phyloP scores from a whole-genome alignment of 2,888 invertebrate species.

The Mongoloraphidia duomilia region DNA sequence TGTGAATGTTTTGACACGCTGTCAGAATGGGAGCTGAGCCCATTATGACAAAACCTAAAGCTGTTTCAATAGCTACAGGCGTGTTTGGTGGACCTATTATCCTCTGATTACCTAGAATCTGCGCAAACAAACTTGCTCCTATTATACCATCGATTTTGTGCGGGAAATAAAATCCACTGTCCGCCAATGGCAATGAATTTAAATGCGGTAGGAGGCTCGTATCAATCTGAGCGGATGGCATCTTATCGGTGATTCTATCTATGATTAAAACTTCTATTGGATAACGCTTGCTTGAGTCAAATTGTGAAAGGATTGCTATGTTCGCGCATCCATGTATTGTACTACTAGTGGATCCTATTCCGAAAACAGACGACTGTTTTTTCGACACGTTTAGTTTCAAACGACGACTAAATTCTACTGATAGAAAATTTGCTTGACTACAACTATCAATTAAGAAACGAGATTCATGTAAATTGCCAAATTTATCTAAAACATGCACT shows the following conservation, averaged over 20 bases:
- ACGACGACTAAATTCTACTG: background rate
- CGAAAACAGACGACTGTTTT: background rate
- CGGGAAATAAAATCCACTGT: background rate
- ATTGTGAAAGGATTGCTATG: background rate
- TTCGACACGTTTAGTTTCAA: background rate
- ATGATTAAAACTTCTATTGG: background rate
- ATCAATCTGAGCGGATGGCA: background rate
- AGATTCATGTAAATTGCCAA: background rate
- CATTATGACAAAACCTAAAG: background rate
- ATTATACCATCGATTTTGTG: background rate
- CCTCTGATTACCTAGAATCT: background rate
- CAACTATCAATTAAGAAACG: background rate
- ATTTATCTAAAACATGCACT: background rate
- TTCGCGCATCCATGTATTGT: background rate
- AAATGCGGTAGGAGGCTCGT: background rate
- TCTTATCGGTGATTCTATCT: background rate
- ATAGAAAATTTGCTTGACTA: background rate
- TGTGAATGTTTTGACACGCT: background rate
- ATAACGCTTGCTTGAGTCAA: background rate
- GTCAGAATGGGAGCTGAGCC: background rate
- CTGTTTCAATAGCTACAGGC: background rate
- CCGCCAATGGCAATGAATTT: background rate
- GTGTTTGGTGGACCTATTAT: background rate
- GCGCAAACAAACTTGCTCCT: background rate
- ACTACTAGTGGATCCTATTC: background rate